These are phyloP conservation scores for Cenopis cana DNA, from an alignment of 2,888 invertebrate genomes.

Conservation along the genomic window DNA sequence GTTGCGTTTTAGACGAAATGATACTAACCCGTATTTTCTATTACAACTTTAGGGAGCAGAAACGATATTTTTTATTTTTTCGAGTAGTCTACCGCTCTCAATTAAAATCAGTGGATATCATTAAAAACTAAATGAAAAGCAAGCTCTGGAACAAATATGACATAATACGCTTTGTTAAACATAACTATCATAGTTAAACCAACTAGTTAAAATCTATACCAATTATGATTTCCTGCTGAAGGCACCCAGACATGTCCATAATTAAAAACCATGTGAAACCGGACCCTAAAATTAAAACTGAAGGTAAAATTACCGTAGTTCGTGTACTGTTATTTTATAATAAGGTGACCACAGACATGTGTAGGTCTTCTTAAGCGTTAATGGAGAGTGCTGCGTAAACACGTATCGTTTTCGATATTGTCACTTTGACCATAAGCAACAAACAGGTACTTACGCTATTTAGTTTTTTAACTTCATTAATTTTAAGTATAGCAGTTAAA, in stretches of 20 bases:
- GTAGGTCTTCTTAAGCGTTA: background rate
- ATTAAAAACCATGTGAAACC: constrained; percentile 36
- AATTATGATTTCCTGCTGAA: constrained; percentile 41
- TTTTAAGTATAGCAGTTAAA: no score
- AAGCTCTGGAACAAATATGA: constrained; percentile 28
- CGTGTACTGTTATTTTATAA: constrained; percentile 20
- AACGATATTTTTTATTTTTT: background rate
- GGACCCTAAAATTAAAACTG: constrained; percentile 21
- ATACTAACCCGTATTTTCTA: background rate
- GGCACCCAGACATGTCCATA: constrained; percentile 20
- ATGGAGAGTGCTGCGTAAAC: no score
- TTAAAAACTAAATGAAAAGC: background rate
- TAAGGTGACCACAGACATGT: constrained; percentile 1
- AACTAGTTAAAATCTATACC: constrained; percentile 34
- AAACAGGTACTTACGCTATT: no score
- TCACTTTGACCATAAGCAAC: no score
- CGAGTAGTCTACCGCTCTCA: background rate
- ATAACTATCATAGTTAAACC: constrained; percentile 39
- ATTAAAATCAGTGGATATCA: background rate
- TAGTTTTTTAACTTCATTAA: no score
- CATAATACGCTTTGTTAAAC: constrained; percentile 37
- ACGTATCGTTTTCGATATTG: no score
- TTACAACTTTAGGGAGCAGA: background rate
- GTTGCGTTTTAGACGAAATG: no score
- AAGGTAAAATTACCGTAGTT: constrained; percentile 2